Percentiles rank a stretch among this genome's conserved stretches.
phyloP scores from a whole-genome alignment of 2,113 vertebrate species.

The Brienomyrus longianalis region DNA sequence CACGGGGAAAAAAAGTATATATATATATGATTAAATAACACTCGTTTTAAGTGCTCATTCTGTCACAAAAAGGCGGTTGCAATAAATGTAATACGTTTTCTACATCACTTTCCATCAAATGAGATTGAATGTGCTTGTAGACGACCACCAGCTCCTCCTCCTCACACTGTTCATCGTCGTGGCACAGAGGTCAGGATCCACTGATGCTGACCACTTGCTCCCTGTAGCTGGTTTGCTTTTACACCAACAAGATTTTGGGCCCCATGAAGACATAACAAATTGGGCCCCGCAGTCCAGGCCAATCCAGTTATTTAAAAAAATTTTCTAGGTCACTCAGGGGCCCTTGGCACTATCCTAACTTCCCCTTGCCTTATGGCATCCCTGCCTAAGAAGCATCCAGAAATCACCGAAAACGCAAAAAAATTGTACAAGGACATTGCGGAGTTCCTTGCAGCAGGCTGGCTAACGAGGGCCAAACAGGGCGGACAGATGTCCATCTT shows the following conservation, averaged over 20 bases:
- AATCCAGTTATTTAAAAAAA: no score
- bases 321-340: no score
- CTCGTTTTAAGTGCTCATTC: background rate
- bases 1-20: background rate
- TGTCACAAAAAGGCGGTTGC: background rate
- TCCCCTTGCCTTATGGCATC: no score
- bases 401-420: background rate
- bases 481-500: background rate
- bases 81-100: background rate
- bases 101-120: constrained; percentile 1
- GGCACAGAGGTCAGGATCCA: background rate
- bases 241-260: background rate
- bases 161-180: background rate
- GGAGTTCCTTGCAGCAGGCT: background rate
- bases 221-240: background rate
- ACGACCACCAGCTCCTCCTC: background rate
- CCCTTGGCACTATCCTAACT: no score
- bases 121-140: background rate
- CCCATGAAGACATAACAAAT: no score
- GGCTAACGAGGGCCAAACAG: background rate
- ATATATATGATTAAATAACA: constrained; percentile 7
- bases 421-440: background rate
- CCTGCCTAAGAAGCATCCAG: background rate
- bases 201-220: background rate
- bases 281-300: no score